A percentile compares a stretch with the other conserved stretches of the same genome.
phyloP scores from a whole-genome alignment of 2,888 invertebrate species.

The Dolichomitus sp. region DNA sequence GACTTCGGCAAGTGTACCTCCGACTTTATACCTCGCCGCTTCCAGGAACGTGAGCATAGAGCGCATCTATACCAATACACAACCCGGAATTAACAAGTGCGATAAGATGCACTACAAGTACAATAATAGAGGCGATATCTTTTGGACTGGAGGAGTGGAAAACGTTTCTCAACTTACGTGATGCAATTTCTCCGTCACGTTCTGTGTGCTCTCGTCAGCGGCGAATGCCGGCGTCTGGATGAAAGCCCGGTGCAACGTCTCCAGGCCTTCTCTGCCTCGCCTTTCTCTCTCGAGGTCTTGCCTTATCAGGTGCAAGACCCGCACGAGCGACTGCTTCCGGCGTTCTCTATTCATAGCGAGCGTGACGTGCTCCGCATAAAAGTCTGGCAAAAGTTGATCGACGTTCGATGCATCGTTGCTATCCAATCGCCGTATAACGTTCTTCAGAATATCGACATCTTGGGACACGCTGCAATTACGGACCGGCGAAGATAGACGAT shows the following conservation, averaged over 20 bases:
- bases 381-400: conserved; percentile 96
- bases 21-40: conserved; percentile 95
- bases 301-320: conserved; percentile 94
- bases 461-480: conserved; percentile 87
- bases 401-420: conserved; percentile 90
- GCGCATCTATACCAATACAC: conserved; percentile 90
- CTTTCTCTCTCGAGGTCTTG: conserved; percentile 96
- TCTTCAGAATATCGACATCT: conserved; percentile 91
- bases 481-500: conserved; percentile 90
- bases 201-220: conserved; percentile 95
- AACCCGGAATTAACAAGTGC: conserved; percentile 2
- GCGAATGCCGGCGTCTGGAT: conserved; percentile 95
- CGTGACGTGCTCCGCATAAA: conserved; percentile 97
- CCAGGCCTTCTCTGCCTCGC: conserved; percentile 95
- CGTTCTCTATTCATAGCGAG: conserved; percentile 97
- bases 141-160: background rate
- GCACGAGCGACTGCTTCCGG: conserved; percentile 94
- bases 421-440: conserved; percentile 89
- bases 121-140: conserved; percentile 7
- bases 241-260: conserved; percentile 95
- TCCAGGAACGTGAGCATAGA: conserved; percentile 97
- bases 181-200: conserved; percentile 96
- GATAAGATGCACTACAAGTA: conserved; percentile 11
- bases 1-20: conserved; percentile 93
- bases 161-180: conserved; percentile 89